Evolutionary conservation across 2,797 vertebrate genomes (phyloP), one percentile per base, ranked within the genome.

Genomic region (Cheirogaleus major): DNA sequence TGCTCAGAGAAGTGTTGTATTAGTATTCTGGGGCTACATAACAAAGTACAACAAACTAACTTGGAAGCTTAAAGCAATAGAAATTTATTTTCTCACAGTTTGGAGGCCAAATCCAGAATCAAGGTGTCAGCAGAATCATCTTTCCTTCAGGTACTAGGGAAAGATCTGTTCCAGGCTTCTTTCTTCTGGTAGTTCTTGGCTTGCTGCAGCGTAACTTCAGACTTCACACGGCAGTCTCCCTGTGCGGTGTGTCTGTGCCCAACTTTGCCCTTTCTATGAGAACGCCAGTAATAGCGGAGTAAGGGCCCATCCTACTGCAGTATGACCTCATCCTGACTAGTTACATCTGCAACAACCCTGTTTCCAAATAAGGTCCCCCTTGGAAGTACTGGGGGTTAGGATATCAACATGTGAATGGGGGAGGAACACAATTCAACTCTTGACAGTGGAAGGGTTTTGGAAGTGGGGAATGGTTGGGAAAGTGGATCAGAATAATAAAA

Each of bases 301-400:
- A 80, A 69, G 23, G 65, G 17, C 43, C n/a, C 85, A n/a, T 69
- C 23, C 5, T 87, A 82, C 22, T 57, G 20, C 45, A 89, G 18
- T 43, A 69, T 82, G 79, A 52, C 41, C 30, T 63, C 35, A 79
- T 94, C 63, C 41, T 90, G 84, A 55, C 38, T 87, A 35, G 73
- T 76, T 69, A 57, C 41, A 70, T 43, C 50, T 69, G 22, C 11
- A 82, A 61, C 83, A 75, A 41, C 20, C 27, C 18, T 55, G 6
- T 82, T 95, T 94, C 61, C 81, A 92, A 81, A 92, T 72, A 82
- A 72, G 35, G 35, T 93, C 55, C 59, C 17, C 57, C 11, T 72
- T 11, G 38, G 48, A 73, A 41, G 17, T 84, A n/a, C 30, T 55
- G 17, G 13, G 43, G 41, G 27, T 78, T 76, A 86, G 30, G 20